phyloP scores from a whole-genome alignment of 2,888 invertebrate species.

The Magallana nippona region DNA sequence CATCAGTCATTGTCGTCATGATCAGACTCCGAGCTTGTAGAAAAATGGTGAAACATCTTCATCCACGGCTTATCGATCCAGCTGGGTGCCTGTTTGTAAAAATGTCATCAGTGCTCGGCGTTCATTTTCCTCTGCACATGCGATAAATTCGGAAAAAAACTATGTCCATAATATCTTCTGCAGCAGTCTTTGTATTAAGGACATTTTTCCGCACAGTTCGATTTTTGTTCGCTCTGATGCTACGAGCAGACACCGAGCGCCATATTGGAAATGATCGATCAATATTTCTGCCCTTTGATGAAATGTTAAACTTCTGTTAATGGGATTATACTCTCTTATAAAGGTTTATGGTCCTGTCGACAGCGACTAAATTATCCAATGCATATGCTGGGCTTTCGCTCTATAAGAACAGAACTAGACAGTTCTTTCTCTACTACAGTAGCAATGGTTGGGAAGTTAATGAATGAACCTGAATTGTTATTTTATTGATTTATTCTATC shows the following conservation, averaged over 20 bases:
- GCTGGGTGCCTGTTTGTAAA: constrained; percentile 5
- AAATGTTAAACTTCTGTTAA: constrained; percentile 8
- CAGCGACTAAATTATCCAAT: background rate
- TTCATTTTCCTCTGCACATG: constrained; percentile 13
- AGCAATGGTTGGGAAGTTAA: background rate
- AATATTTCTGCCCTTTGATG: constrained; percentile 11
- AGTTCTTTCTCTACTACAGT: too few species aligned
- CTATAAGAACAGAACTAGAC: background rate
- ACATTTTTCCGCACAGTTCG: constrained; percentile 19
- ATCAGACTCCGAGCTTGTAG: background rate
- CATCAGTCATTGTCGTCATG: constrained; percentile 15
- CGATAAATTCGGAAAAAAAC: background rate
- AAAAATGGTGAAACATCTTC: constrained; percentile 16
- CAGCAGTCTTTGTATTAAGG: constrained; percentile 9
- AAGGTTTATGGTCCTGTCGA: background rate
- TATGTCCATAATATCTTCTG: constrained; percentile 11
- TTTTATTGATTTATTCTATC: constrained; percentile 1
- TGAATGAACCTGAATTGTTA: constrained; percentile 21
- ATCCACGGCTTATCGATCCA: constrained; percentile 15
- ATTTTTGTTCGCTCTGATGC: constrained; percentile 18
- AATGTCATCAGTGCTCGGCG: constrained; percentile 15
- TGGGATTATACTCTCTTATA: too few species aligned
- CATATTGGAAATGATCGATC: constrained; percentile 17
- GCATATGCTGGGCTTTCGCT: background rate
- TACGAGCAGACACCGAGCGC: constrained; percentile 16